phyloP scores from a whole-genome alignment of 2,113 vertebrate genomes.

The Tautogolabrus adspersus region DNA sequence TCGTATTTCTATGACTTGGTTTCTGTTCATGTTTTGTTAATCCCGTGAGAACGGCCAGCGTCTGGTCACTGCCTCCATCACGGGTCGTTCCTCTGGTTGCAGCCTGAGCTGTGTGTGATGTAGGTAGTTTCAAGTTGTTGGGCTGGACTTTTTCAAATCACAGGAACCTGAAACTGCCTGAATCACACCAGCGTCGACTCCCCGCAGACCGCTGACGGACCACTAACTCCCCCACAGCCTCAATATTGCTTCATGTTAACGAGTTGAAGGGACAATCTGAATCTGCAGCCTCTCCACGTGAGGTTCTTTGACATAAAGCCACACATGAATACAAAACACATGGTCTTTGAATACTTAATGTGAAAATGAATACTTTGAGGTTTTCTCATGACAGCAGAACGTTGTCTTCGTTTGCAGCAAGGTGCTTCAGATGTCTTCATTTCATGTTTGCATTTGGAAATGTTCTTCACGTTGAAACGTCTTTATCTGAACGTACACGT shows the following conservation, averaged over 20 bases:
- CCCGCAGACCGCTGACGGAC: not conserved
- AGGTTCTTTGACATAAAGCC: not conserved
- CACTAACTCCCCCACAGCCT: too few relatives aligned
- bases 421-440: constrained; percentile 18
- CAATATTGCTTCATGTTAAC: not conserved
- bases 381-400: constrained; percentile 31
- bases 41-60: too few relatives aligned
- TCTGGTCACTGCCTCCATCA: too few relatives aligned
- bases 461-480: too few relatives aligned
- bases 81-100: not conserved
- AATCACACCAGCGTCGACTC: constrained; percentile 83
- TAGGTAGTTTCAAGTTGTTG: constrained; percentile 95
- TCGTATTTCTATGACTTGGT: too few relatives aligned
- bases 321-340: constrained; percentile 18
- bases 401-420: constrained; percentile 16
- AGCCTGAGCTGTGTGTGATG: constrained; percentile 82
- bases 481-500: too few relatives aligned
- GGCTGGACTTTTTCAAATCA: constrained; percentile 83
- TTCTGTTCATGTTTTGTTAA: too few relatives aligned
- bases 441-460: not conserved
- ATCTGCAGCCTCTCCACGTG: constrained; percentile 3
- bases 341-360: constrained; percentile 20
- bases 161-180: constrained; percentile 90
- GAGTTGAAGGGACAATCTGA: constrained; percentile 11
- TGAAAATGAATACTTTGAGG: constrained; percentile 12